phyloP scores from a whole-genome alignment of 1,140 invertebrate genomes.

The Drosophila gunungcola region DNA sequence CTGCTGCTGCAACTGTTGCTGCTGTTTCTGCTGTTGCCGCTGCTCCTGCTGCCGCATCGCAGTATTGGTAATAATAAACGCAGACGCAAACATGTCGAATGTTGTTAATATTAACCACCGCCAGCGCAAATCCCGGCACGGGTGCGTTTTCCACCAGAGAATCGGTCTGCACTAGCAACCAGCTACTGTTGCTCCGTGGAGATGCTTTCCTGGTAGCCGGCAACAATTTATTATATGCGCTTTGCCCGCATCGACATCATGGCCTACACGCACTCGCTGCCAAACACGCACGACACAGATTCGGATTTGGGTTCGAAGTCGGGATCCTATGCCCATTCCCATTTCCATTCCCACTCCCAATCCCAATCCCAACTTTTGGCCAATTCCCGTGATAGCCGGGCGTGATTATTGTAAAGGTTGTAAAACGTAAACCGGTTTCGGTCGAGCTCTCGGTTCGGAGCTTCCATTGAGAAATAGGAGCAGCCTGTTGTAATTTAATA shows the following conservation, averaged over 20 bases:
- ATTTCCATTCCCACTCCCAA: slow-evolving; percentile 6
- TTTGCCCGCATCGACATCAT: slow-evolving; percentile 72
- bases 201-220: slow-evolving; percentile 55
- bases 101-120: slow-evolving; percentile 60
- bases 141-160: slow-evolving; percentile 28
- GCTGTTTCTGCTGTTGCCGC: slow-evolving; percentile 8
- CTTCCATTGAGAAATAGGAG: slow-evolving; percentile 59
- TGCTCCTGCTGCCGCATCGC: slow-evolving; percentile 22
- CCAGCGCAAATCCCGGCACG: slow-evolving; percentile 39
- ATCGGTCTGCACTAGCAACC: slow-evolving; percentile 12
- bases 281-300: slow-evolving; percentile 55
- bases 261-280: slow-evolving; percentile 69
- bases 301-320: slow-evolving; percentile 1
- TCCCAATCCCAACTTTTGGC: slow-evolving; percentile 18
- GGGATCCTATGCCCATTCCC: neutral
- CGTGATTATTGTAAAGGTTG: slow-evolving; percentile 52
- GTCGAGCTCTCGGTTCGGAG: slow-evolving; percentile 15
- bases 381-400: slow-evolving; percentile 42
- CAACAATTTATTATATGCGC: slow-evolving; percentile 79
- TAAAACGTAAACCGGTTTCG: slow-evolving; percentile 52
- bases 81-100: slow-evolving; percentile 73
- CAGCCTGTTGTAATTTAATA: slow-evolving; percentile 75
- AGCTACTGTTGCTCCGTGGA: slow-evolving; percentile 34
- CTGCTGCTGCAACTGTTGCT: slow-evolving; percentile 21
- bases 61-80: slow-evolving; percentile 67